Percentiles rank a stretch among this genome's conserved stretches.
Conservation (phyloP, 2,888 invertebrate genomes). For the Mechanitis messenoides region DNA sequence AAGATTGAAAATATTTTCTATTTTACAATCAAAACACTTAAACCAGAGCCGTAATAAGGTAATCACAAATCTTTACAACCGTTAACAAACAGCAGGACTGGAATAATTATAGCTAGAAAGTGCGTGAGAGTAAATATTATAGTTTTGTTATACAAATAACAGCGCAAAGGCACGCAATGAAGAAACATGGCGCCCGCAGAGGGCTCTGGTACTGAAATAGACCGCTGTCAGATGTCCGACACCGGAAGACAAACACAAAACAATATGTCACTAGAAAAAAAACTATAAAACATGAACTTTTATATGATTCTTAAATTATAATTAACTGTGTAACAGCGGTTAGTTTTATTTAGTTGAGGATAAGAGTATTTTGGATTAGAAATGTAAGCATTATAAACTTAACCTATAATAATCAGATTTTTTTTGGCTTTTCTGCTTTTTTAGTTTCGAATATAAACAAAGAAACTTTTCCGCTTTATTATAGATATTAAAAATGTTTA, state of each 20-base stretch:
- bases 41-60: neutral
- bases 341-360: too few species aligned
- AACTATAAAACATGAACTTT: conserved; percentile 32
- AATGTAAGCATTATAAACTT: too few species aligned
- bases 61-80: neutral
- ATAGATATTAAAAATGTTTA: too few species aligned
- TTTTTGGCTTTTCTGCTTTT: too few species aligned
- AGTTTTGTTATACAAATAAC: conserved; percentile 49
- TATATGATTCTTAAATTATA: neutral
- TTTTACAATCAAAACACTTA: neutral
- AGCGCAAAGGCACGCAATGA: conserved; percentile 37
- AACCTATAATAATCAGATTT: too few species aligned
- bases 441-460: too few species aligned
- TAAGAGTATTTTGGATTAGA: too few species aligned
- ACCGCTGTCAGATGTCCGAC: conserved; percentile 45
- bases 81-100: conserved; percentile 11
- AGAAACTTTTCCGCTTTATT: too few species aligned
- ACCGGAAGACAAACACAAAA: conserved; percentile 42
- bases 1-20: neutral
- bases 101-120: conserved; percentile 44
- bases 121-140: conserved; percentile 65
- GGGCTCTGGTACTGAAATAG: conserved; percentile 43
- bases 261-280: conserved; percentile 41
- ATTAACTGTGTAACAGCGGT: conserved; percentile 1
- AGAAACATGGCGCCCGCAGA: conserved; percentile 37